These are phyloP conservation scores for Trichogramma dendrolimi DNA, from an alignment of 2,888 invertebrate species.

Conservation along the genomic window DNA sequence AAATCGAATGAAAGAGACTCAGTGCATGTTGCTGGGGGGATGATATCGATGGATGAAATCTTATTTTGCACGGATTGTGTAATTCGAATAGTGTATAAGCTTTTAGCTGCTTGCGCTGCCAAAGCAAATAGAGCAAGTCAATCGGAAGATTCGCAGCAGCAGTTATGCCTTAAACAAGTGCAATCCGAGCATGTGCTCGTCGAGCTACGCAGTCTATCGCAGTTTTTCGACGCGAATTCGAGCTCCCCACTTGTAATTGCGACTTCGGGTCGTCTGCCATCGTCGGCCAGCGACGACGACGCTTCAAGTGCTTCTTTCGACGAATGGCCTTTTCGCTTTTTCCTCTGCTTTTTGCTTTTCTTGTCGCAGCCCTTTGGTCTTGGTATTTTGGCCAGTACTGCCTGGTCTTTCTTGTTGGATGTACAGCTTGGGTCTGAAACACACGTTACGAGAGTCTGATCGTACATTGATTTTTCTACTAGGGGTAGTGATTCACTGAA, in stretches of 20 bases:
- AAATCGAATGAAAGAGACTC: no score
- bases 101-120: no score
- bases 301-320: neutral
- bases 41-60: no score
- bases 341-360: neutral
- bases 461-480: no score
- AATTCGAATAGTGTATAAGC: no score
- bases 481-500: no score
- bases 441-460: no score
- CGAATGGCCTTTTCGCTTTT: neutral
- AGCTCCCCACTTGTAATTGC: neutral
- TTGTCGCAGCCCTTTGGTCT: constrained; percentile 19
- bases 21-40: no score
- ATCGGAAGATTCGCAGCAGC: constrained; percentile 2
- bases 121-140: neutral
- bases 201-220: neutral
- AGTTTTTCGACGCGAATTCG: neutral
- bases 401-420: constrained; percentile 30
- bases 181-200: constrained; percentile 2
- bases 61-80: no score
- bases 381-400: constrained; percentile 34
- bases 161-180: constrained; percentile 9
- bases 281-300: neutral
- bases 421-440: no score
- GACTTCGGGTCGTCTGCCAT: neutral